Evolutionary conservation across 1,140 invertebrate species (phyloP), one percentile per base, ranked within the genome.

Genomic region (Trichogramma pretiosum): DNA sequence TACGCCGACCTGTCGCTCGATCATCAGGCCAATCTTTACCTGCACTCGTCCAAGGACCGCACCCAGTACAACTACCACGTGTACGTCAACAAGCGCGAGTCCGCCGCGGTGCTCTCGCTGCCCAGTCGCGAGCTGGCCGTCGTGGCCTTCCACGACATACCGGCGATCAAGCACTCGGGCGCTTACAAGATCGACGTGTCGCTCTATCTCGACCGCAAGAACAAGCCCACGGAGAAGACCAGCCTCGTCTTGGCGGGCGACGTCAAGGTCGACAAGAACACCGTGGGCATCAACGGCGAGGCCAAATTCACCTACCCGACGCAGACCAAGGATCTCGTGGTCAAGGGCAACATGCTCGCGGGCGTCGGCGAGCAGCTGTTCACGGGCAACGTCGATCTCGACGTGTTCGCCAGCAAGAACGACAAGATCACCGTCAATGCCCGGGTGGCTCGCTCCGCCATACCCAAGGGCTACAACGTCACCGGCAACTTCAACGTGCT

Each of bases 161-260:
- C 67, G 9, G 63, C 64, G 24, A 56, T 49, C 14, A 66, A 65
- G 30, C 60, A 68, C 51, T 45, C 62, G 52, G 64, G 72, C 51
- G 57, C 71, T 56, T 60, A 69, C 56, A 68, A 74, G 53, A 49
- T 68, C 19, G 75, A 77, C 46, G 33, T 78, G 4, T 65, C 68
- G 13, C 66, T 85, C 34, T 85, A 81, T 62, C 61, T 84, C 11
- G 81, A 89, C 64, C 84, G 85, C 56, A 77, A 79, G 47, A 76
- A 77, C 42, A 75, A 80, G 33, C 82, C 84, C 0, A 73, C 79
- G 19, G 74, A 82, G 11, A 85, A 81, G 58, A 77, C 78, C 2
- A 68, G 68, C 7, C 51, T 78, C 0, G 61, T 64, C 11, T 66
- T 74, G 17, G 62, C 48, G 28, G 63, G 76, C 10, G 74, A 81